Conservation (phyloP, 2,113 vertebrate genomes). For the Stercorarius parasiticus region DNA sequence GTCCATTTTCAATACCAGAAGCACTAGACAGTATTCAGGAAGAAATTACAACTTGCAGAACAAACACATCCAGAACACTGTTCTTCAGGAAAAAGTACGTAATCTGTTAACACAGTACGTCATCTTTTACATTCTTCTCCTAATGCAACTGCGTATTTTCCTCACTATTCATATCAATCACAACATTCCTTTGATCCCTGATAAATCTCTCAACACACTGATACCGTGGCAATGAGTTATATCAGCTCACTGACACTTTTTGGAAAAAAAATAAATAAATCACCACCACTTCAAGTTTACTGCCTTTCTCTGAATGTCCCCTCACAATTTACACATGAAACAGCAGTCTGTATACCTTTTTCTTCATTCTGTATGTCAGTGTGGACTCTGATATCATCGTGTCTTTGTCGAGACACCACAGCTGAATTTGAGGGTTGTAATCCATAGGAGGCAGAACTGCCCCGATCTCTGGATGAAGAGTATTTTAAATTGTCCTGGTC, state of each 20-base stretch:
- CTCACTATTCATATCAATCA: background rate
- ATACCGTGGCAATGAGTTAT: background rate
- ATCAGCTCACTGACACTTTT: background rate
- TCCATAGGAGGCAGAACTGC: constrained; percentile 86
- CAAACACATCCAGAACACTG: background rate
- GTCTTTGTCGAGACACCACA: constrained; percentile 86
- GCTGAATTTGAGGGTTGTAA: constrained; percentile 85
- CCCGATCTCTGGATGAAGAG: constrained; percentile 86
- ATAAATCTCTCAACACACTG: background rate
- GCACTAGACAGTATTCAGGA: background rate
- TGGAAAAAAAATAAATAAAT: background rate
- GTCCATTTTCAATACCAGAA: background rate
- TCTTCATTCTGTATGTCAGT: constrained; percentile 86
- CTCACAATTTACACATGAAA: background rate
- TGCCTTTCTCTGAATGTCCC: background rate
- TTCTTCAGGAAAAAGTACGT: background rate
- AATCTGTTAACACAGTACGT: background rate
- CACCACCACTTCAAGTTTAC: background rate
- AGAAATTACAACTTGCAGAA: background rate
- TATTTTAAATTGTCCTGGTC: constrained; percentile 94
- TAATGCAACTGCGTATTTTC: background rate
- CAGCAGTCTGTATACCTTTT: constrained; percentile 70
- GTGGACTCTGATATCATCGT: constrained; percentile 87
- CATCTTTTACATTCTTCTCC: background rate
- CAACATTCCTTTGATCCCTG: background rate